Evolutionary conservation across 2,797 vertebrate genomes (phyloP).

Genomic region (Triplophysa bombifrons): DNA sequence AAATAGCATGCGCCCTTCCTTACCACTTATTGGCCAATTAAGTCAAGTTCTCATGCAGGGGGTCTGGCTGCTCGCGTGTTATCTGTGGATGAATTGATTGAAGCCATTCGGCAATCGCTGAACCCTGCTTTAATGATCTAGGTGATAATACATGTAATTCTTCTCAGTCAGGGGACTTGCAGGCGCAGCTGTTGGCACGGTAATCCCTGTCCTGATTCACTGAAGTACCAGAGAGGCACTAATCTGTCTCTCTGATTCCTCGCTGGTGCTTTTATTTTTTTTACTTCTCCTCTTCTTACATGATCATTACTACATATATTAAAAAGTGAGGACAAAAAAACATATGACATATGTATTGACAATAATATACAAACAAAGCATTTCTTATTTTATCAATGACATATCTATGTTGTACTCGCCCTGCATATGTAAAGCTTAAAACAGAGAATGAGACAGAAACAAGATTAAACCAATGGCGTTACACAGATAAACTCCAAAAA

Average conservation of each 20-base stretch:
- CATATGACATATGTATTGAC: neutral
- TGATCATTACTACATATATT: constrained; percentile 75
- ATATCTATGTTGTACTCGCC: neutral
- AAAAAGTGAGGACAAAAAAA: constrained; percentile 71
- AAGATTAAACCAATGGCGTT: constrained; percentile 54
- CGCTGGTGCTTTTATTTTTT: constrained; percentile 63
- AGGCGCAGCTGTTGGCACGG: constrained; percentile 93
- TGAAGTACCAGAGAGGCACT: constrained; percentile 86
- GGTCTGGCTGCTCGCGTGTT: constrained; percentile 97
- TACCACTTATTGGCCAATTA: constrained; percentile 99
- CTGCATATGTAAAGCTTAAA: constrained; percentile 16
- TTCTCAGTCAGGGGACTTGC: constrained; percentile 98
- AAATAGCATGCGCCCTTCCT: constrained; percentile 94
- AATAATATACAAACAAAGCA: constrained; percentile 39
- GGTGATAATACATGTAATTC: constrained; percentile 99
- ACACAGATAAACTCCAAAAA: constrained; percentile 76
- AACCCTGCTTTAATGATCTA: constrained; percentile 99
- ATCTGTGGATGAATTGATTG: constrained; percentile 98
- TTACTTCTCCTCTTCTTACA: constrained; percentile 30
- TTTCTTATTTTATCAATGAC: constrained; percentile 14
- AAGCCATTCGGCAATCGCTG: constrained; percentile 94
- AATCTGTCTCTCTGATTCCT: constrained; percentile 86
- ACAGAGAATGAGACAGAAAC: constrained; percentile 25
- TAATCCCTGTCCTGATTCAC: constrained; percentile 94
- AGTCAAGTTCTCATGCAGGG: constrained; percentile 99